Conservation (phyloP, 2,888 invertebrate genomes). For the Drosophila putrida region DNA sequence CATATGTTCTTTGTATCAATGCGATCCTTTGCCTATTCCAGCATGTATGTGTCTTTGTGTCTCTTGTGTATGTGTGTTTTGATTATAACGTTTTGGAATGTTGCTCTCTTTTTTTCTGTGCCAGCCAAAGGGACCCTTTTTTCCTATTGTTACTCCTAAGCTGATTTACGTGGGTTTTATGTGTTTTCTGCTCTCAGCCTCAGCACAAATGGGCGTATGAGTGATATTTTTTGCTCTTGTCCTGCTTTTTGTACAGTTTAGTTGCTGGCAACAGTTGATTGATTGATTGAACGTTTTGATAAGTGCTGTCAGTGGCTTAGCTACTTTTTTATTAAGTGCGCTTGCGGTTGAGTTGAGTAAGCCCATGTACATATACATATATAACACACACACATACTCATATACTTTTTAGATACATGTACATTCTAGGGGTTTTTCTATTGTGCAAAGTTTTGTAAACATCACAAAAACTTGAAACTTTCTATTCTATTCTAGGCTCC, state of each 20-base stretch:
- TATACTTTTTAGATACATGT: background rate
- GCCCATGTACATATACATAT: constrained; percentile 17
- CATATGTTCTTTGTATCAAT: constrained; percentile 73
- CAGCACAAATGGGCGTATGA: constrained; percentile 66
- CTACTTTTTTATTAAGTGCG: constrained; percentile 54
- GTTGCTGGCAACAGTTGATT: constrained; percentile 78
- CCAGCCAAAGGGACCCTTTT: constrained; percentile 2
- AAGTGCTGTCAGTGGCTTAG: constrained; percentile 76
- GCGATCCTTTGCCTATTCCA: constrained; percentile 42
- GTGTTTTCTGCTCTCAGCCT: constrained; percentile 25
- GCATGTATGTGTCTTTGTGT: constrained; percentile 1
- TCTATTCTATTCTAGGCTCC: background rate
- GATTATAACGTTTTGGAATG: constrained; percentile 52
- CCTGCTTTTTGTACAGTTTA: constrained; percentile 57
- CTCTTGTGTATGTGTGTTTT: constrained; percentile 50
- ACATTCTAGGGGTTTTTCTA: background rate
- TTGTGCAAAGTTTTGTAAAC: constrained; percentile 16
- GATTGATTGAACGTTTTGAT: constrained; percentile 78
- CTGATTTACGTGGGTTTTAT: constrained; percentile 63
- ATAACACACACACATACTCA: background rate
- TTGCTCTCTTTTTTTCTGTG: constrained; percentile 40
- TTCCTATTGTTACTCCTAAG: constrained; percentile 49
- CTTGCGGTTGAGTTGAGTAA: constrained; percentile 30
- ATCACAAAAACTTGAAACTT: constrained; percentile 31
- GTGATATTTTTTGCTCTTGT: constrained; percentile 54